Conservation (phyloP, 1,140 invertebrate genomes). For the Pseudobourletiella spinata region DNA sequence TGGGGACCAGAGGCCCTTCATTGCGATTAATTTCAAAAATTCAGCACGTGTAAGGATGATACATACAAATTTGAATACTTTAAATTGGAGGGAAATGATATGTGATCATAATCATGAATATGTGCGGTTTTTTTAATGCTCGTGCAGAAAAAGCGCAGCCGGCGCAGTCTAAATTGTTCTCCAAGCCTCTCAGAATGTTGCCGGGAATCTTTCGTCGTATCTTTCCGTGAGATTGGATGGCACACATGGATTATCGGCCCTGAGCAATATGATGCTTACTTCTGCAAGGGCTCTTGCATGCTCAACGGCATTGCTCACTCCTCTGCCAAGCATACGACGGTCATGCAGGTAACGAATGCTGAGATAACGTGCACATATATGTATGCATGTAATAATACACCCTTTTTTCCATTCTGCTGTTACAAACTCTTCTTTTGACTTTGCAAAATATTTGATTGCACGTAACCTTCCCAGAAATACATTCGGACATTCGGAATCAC, state of each 20-base stretch:
- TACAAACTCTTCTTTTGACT: not conserved
- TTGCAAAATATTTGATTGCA: constrained; percentile 6
- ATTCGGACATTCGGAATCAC: constrained; percentile 5
- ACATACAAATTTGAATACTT: too few relatives aligned
- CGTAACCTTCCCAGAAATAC: constrained; percentile 9
- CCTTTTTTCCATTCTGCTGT: too few relatives aligned
- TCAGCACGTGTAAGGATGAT: constrained; percentile 43
- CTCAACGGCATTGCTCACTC: constrained; percentile 16
- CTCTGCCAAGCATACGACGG: constrained; percentile 49
- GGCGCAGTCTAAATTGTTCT: constrained; percentile 58
- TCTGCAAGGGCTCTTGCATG: constrained; percentile 48
- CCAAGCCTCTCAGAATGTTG: constrained; percentile 63
- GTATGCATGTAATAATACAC: too few relatives aligned
- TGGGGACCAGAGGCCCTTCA: constrained; percentile 57
- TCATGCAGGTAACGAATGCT: constrained; percentile 52
- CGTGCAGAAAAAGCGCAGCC: constrained; percentile 49
- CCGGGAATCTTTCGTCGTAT: constrained; percentile 67
- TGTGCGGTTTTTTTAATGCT: too few relatives aligned
- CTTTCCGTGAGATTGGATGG: constrained; percentile 76
- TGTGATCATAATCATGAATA: too few relatives aligned
- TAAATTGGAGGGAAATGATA: too few relatives aligned
- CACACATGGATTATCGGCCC: constrained; percentile 77
- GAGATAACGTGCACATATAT: not conserved
- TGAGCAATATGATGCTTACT: constrained; percentile 68
- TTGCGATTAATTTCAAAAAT: constrained; percentile 56